Percentiles rank a stretch among this genome's conserved stretches.
These are phyloP conservation scores for Campylomormyrus tamandua DNA, from an alignment of 2,113 vertebrate species.

Conservation along the genomic window DNA sequence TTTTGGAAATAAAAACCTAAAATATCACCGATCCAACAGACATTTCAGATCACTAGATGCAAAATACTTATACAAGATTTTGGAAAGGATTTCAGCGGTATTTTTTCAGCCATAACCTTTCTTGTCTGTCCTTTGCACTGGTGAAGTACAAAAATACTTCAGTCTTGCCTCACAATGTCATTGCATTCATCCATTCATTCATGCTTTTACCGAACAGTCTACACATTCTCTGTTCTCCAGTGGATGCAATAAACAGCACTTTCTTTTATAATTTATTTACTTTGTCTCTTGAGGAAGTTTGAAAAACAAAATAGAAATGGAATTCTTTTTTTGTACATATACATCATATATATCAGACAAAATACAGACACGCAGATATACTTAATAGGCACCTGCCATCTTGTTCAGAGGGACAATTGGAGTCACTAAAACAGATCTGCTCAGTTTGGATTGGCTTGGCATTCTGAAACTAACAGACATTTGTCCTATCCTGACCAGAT, in stretches of 20 bases:
- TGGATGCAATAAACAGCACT: slow-evolving; percentile 12
- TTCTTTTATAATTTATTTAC: slow-evolving; percentile 16
- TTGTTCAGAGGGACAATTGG: slow-evolving; percentile 63
- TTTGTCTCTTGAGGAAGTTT: slow-evolving; percentile 8
- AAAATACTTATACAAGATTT: slow-evolving; percentile 6
- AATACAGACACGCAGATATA: slow-evolving; percentile 65
- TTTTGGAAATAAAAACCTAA: slow-evolving; percentile 9
- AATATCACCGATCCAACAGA: slow-evolving; percentile 12
- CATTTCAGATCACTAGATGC: slow-evolving; percentile 9
- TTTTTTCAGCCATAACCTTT: slow-evolving; percentile 9
- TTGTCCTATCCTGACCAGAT: slow-evolving; percentile 20
- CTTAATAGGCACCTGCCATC: slow-evolving; percentile 76
- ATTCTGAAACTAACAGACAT: slow-evolving; percentile 19
- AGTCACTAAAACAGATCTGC: slow-evolving; percentile 32
- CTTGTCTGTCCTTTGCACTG: slow-evolving; percentile 9
- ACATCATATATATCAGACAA: slow-evolving; percentile 21
- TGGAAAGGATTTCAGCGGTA: neutral
- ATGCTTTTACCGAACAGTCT: slow-evolving; percentile 5
- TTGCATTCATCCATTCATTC: neutral
- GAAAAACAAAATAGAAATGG: slow-evolving; percentile 16
- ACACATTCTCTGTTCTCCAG: slow-evolving; percentile 2
- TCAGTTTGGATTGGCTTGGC: slow-evolving; percentile 11
- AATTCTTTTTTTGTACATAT: slow-evolving; percentile 16
- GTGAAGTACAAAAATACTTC: neutral
- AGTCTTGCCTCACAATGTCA: neutral